A percentile compares a stretch with the other conserved stretches of the same genome.
Evolutionary conservation across 2,797 vertebrate genomes (phyloP).

Genomic region (Ambastaia sidthimunki): DNA sequence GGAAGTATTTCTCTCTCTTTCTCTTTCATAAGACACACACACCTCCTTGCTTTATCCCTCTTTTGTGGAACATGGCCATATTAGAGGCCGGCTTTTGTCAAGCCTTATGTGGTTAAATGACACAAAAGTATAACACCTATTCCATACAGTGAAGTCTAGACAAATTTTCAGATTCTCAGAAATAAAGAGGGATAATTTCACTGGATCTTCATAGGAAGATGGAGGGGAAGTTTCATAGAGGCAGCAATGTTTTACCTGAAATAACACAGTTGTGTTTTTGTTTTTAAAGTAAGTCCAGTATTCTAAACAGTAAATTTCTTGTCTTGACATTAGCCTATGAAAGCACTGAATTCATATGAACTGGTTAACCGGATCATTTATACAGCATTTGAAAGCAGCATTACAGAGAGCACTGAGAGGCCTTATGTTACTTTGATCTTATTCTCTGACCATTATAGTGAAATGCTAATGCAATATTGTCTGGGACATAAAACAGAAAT

Average conservation of each 20-base stretch:
- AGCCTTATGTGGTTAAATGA: no score
- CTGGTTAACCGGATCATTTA: neutral
- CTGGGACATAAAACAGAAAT: conserved; percentile 48
- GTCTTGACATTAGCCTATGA: neutral
- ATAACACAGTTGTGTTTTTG: neutral
- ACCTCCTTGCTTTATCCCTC: neutral
- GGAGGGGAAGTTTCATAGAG: no score
- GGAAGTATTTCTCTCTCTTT: neutral
- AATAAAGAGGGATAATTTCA: no score
- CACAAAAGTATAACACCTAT: no score
- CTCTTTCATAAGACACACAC: neutral
- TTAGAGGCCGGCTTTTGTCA: no score
- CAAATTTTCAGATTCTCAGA: no score
- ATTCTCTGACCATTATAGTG: conserved; percentile 51
- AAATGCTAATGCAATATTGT: conserved; percentile 57
- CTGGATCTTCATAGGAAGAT: neutral
- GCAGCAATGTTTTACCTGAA: neutral
- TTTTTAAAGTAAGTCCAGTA: neutral
- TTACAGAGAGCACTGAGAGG: conserved; percentile 35
- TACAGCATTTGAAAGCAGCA: neutral
- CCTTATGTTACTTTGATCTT: conserved; percentile 52
- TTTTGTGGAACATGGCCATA: neutral
- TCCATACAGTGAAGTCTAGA: no score
- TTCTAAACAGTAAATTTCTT: neutral
- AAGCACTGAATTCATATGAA: neutral